phyloP scores from a whole-genome alignment of 2,888 invertebrate species.

The Andrena camellia region DNA sequence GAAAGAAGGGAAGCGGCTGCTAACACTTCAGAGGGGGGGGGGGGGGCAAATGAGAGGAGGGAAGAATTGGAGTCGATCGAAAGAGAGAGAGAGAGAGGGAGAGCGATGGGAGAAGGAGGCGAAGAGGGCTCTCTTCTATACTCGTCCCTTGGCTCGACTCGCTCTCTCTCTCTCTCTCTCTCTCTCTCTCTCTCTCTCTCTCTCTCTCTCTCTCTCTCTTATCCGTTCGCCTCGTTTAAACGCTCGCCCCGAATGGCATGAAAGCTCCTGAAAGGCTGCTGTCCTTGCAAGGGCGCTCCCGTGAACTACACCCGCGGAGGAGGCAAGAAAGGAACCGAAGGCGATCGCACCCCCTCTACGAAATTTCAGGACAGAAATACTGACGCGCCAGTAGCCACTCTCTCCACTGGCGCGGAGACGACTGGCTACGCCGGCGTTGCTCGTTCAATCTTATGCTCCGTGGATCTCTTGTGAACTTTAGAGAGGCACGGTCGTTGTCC shows the following conservation, averaged over 20 bases:
- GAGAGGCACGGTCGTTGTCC: too few species aligned
- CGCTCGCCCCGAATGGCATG: constrained; percentile 51
- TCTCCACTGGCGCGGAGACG: not conserved
- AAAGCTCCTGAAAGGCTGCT: constrained; percentile 65
- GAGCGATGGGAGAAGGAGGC: not conserved
- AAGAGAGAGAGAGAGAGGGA: not conserved
- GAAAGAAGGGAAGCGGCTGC: constrained; percentile 37
- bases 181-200: constrained; percentile 41
- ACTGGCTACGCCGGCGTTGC: not conserved
- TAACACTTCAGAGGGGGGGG: constrained; percentile 2
- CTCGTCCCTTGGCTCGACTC: constrained; percentile 34
- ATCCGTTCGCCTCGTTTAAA: constrained; percentile 37
- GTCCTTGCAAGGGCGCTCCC: constrained; percentile 72
- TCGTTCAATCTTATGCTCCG: not conserved
- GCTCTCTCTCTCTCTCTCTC: constrained; percentile 35
- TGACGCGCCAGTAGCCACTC: not conserved
- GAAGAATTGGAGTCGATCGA: constrained; percentile 31
- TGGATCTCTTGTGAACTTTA: too few species aligned
- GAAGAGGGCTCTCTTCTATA: constrained; percentile 19
- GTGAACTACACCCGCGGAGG: constrained; percentile 45
- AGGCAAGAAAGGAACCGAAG: constrained; percentile 48
- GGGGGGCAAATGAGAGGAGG: constrained; percentile 42
- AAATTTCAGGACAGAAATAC: constrained; percentile 46
- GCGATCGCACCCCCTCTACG: constrained; percentile 41
- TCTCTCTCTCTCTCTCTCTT: constrained; percentile 35